Evolutionary conservation across 1,140 invertebrate species (phyloP), one percentile per base, ranked within the genome.

Genomic region (Platorchestia sp.): DNA sequence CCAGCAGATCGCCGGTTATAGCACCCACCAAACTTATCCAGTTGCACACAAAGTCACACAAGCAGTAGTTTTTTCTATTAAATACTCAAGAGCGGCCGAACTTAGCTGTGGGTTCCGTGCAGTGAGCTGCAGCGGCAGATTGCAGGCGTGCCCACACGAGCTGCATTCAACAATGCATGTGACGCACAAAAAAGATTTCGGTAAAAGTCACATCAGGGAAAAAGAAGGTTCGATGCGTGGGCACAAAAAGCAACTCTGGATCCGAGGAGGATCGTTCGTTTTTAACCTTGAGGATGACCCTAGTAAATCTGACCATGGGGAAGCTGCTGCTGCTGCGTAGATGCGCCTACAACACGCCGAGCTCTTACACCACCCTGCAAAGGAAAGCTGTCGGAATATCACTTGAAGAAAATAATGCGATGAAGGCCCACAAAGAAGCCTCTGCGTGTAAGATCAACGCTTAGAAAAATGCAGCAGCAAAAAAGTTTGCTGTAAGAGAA

Each of bases 251-350:
- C 27, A 51, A 75, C 59, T 7, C 91, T 93, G 16, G 19, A 93
- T 41, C 43, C 22, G 91, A 89, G 91, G 91, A 93, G 91, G 91
- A 93, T 45, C 91, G 45, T 44, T 36, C 91, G 91, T 16, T 7
- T 45, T 93, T 93, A 93, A 93, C 91, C 91, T 93, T 93, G 91
- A 93, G 45, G 91, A 45, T 93, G 91, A 45, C 91, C 91, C 41
- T 93, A 93, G 91, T 93, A 93, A 93, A 93, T 93, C 91, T 93
- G 91, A 47, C 91, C 91, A 40, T 45, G 91, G 43, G 45, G 43
- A 45, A 44, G 91, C 43, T 89, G 91, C 43, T 90, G 91, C 43
- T 89, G 91, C 43, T 90, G 87, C 87, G 87, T 44, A 90, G 87
- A n/a, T 93, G 44, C 43, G 16, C 22, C 43, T 42, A 7, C 44